phyloP scores from a whole-genome alignment of 2,797 vertebrate genomes.

The Chloroceryle inda region DNA sequence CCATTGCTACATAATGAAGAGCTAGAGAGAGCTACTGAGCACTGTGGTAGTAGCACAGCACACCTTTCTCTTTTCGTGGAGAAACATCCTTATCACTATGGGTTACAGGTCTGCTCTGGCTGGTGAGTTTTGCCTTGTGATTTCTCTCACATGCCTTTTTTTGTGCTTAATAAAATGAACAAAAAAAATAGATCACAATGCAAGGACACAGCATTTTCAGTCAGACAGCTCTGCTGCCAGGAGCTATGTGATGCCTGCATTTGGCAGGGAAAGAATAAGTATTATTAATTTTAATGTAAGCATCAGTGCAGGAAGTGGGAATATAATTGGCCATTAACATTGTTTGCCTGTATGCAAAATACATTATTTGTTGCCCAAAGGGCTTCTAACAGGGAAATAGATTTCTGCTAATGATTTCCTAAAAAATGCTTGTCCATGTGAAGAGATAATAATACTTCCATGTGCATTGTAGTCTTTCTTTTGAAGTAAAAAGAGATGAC shows the following conservation, averaged over 20 bases:
- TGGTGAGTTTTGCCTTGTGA: conserved; percentile 4
- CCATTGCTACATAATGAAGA: not conserved
- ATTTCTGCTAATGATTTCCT: conserved; percentile 52
- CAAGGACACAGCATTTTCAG: not conserved
- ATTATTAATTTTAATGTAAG: conserved; percentile 51
- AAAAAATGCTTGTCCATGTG: not conserved
- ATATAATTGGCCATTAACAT: conserved; percentile 58
- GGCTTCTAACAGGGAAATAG: conserved; percentile 40
- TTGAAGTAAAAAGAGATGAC: not conserved
- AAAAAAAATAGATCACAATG: not conserved
- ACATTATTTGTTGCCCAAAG: conserved; percentile 66
- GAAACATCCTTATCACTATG: not conserved
- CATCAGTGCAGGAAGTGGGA: conserved; percentile 55
- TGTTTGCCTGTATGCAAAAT: conserved; percentile 68
- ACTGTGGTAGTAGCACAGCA: not conserved
- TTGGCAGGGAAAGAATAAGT: conserved; percentile 31
- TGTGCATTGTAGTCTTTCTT: not conserved
- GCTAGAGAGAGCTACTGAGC: not conserved
- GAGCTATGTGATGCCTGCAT: not conserved
- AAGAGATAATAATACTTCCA: not conserved
- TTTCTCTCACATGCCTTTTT: not conserved
- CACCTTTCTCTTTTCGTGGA: not conserved
- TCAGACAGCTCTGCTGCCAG: conserved; percentile 1
- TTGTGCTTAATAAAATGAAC: not conserved
- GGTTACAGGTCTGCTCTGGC: not conserved